These are phyloP conservation scores for Drosophila teissieri DNA, from an alignment of 1,140 invertebrate species.

Conservation along the genomic window DNA sequence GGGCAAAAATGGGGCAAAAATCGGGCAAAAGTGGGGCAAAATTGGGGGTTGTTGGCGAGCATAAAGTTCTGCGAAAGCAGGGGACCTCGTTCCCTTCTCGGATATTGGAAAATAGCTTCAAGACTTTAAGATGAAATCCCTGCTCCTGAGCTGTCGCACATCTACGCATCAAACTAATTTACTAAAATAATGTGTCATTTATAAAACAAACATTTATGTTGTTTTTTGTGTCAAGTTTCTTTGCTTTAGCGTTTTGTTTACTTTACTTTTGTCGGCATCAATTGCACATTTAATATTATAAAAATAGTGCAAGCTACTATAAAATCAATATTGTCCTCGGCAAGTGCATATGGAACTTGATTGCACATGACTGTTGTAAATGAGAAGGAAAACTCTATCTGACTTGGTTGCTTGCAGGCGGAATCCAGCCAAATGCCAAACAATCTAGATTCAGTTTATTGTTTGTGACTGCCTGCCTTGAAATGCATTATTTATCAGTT, in stretches of 20 bases:
- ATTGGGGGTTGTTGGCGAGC: slow-evolving; percentile 12
- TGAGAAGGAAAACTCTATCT: slow-evolving; percentile 43
- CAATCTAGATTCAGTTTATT: slow-evolving; percentile 23
- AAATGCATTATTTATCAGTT: slow-evolving; percentile 45
- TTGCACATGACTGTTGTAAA: slow-evolving; percentile 45
- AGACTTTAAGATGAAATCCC: background rate
- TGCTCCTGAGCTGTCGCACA: too few relatives aligned
- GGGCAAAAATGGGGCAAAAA: too few relatives aligned
- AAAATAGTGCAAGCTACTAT: too few relatives aligned
- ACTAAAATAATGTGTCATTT: too few relatives aligned
- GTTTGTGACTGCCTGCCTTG: slow-evolving; percentile 16
- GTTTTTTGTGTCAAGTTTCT: too few relatives aligned
- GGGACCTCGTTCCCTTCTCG: slow-evolving; percentile 6
- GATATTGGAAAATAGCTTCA: slow-evolving; percentile 9
- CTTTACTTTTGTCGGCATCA: too few relatives aligned
- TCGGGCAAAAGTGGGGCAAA: too few relatives aligned
- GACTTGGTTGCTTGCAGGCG: slow-evolving; percentile 46
- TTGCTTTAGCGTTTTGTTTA: too few relatives aligned
- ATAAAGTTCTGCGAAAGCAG: slow-evolving; percentile 11
- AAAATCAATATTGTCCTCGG: background rate
- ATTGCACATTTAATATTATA: too few relatives aligned
- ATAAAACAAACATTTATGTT: too few relatives aligned
- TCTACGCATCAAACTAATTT: too few relatives aligned
- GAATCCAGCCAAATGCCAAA: slow-evolving; percentile 35
- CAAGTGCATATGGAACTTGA: slow-evolving; percentile 11